Evolutionary conservation across 2,113 vertebrate species (phyloP).

Genomic region (Myotis lucifugus): DNA sequence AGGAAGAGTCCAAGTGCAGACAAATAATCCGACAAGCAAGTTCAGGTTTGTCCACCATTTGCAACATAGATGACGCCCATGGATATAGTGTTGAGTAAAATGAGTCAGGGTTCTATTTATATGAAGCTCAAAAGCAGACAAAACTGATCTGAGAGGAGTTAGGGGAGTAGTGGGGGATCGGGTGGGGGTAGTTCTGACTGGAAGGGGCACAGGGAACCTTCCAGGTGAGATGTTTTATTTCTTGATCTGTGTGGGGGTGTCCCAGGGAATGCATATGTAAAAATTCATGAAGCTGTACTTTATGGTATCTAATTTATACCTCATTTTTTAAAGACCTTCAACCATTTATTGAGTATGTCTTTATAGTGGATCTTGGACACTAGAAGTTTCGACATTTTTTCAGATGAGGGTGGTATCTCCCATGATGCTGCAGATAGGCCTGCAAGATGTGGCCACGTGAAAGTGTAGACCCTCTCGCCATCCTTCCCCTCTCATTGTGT

Average conservation of each 20-base stretch:
- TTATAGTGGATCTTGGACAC: neutral
- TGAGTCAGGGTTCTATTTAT: neutral
- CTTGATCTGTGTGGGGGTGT: neutral
- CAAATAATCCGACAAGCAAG: neutral
- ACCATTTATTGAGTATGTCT: neutral
- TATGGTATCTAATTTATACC: neutral
- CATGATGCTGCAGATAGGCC: neutral
- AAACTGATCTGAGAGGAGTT: too few species aligned
- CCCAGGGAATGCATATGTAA: neutral
- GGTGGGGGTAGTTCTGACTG: neutral
- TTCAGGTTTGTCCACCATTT: neutral
- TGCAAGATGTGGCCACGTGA: neutral
- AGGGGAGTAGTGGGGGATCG: neutral
- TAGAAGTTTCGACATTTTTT: neutral
- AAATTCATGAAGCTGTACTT: neutral
- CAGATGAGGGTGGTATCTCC: neutral
- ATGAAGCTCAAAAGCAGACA: neutral
- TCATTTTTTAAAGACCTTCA: neutral
- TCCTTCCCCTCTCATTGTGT: neutral
- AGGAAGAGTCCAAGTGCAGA: neutral
- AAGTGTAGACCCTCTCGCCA: neutral
- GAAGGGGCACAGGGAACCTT: neutral
- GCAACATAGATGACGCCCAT: accelerated
- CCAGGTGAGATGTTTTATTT: too few species aligned
- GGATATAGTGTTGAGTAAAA: neutral